Percentiles rank a stretch among this genome's conserved stretches.
Conservation (phyloP, 2,113 vertebrate species). For the Dicaeum eximium region DNA sequence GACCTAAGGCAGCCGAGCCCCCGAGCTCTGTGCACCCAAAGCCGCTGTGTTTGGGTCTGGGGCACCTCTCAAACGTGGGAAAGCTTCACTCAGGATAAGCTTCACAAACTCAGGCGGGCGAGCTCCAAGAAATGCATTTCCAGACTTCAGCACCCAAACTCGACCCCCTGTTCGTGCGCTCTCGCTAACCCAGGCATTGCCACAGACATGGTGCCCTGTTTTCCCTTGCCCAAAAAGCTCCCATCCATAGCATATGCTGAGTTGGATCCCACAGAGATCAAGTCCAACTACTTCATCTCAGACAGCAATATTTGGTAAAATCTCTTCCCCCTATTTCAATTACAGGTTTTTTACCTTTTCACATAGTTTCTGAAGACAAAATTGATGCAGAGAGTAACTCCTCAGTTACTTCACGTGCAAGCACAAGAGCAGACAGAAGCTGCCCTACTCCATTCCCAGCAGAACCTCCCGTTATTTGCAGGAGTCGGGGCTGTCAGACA, state of each 20-base stretch:
- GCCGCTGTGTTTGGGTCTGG: background rate
- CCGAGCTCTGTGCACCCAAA: background rate
- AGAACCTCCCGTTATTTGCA: background rate
- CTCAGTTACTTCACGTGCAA: background rate
- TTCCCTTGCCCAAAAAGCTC: background rate
- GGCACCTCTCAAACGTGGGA: background rate
- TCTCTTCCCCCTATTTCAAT: background rate
- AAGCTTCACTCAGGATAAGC: background rate
- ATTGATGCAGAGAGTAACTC: background rate
- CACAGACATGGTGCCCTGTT: background rate
- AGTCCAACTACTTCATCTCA: background rate
- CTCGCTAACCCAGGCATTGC: background rate
- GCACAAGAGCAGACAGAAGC: background rate
- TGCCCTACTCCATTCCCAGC: background rate
- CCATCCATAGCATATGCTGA: background rate
- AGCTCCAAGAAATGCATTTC: background rate
- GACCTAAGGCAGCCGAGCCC: background rate
- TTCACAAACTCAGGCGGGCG: background rate
- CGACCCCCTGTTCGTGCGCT: background rate
- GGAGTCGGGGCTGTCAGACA: conserved; percentile 2
- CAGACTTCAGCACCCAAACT: background rate
- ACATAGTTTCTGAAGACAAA: background rate
- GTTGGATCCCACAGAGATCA: background rate
- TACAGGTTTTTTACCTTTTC: background rate
- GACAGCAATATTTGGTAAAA: background rate